phyloP scores from a whole-genome alignment of 1,140 invertebrate genomes.

The Lethrus apterus region DNA sequence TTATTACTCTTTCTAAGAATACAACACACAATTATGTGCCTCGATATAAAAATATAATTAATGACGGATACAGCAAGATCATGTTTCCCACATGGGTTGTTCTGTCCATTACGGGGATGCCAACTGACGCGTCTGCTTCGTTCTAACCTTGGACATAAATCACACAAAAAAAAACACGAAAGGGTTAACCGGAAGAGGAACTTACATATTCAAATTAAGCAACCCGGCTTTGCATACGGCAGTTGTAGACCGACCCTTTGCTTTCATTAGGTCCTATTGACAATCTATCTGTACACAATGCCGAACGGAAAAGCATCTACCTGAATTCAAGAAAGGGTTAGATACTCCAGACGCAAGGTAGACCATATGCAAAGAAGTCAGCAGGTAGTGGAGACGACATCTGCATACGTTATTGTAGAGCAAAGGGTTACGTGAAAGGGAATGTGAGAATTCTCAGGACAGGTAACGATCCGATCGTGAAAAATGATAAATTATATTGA shows the following conservation, averaged over 20 bases:
- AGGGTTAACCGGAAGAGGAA: slow-evolving; percentile 26
- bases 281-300: slow-evolving; percentile 21
- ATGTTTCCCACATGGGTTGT: neutral
- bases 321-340: slow-evolving; percentile 19
- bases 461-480: slow-evolving; percentile 33
- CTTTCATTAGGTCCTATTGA: slow-evolving; percentile 20
- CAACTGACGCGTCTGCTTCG: slow-evolving; percentile 22
- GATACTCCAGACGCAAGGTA: slow-evolving; percentile 26
- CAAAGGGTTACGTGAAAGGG: slow-evolving; percentile 15
- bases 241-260: slow-evolving; percentile 24
- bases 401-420: slow-evolving; percentile 27
- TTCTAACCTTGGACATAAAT: slow-evolving; percentile 20
- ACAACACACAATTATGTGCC: neutral
- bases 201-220: slow-evolving; percentile 25
- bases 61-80: neutral
- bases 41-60: neutral
- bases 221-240: slow-evolving; percentile 20
- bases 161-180: slow-evolving; percentile 18
- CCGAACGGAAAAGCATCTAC: slow-evolving; percentile 12
- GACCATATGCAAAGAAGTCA: slow-evolving; percentile 35
- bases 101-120: slow-evolving; percentile 12
- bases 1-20: neutral
- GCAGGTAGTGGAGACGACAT: slow-evolving; percentile 33
- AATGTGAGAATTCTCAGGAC: slow-evolving; percentile 26
- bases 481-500: slow-evolving; percentile 37